These are phyloP conservation scores for Hydraecia micacea DNA, from an alignment of 2,888 invertebrate genomes.

Conservation along the genomic window DNA sequence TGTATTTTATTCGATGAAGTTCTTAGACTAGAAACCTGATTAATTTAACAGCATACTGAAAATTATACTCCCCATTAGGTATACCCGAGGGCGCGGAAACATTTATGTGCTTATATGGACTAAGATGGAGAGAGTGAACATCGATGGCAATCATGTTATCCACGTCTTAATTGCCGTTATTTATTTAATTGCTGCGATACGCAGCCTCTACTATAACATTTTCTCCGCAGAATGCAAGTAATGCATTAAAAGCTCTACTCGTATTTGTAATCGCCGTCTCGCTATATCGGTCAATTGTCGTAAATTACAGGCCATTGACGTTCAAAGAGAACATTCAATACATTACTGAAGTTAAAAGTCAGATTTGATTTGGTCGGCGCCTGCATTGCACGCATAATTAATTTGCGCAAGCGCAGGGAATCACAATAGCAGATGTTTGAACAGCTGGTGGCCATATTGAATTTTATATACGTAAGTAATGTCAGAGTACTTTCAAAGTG, in stretches of 20 bases:
- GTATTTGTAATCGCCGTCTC: constrained; percentile 66
- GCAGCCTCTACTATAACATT: constrained; percentile 64
- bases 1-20: constrained; percentile 33
- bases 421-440: constrained; percentile 84
- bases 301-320: constrained; percentile 66
- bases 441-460: constrained; percentile 82
- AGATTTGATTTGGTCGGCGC: constrained; percentile 72
- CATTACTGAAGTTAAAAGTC: constrained; percentile 68
- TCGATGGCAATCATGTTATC: constrained; percentile 60
- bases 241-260: constrained; percentile 64
- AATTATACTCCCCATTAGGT: constrained; percentile 56
- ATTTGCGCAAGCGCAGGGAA: constrained; percentile 81
- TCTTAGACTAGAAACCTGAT: constrained; percentile 46
- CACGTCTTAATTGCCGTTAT: constrained; percentile 62
- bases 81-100: constrained; percentile 39
- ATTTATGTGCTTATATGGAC: constrained; percentile 57
- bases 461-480: constrained; percentile 74
- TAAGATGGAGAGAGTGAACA: constrained; percentile 58
- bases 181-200: constrained; percentile 68
- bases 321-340: constrained; percentile 60
- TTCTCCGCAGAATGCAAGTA: constrained; percentile 59
- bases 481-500: constrained; percentile 73
- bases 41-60: constrained; percentile 52
- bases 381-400: constrained; percentile 79
- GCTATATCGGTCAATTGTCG: constrained; percentile 67